Conservation (phyloP, 2,797 vertebrate genomes). For the Bucorvus abyssinicus region DNA sequence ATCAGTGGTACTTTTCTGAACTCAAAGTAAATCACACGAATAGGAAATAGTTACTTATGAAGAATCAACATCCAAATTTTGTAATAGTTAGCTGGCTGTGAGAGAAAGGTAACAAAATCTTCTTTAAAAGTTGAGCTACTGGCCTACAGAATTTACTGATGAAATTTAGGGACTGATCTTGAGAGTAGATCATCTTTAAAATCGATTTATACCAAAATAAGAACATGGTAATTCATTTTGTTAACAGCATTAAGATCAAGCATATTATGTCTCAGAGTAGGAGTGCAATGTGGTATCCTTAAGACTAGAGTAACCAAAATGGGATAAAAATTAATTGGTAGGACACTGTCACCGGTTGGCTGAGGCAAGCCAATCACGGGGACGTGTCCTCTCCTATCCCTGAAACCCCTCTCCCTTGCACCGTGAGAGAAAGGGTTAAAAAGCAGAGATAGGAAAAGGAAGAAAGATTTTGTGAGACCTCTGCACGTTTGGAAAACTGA, state of each 20-base stretch:
- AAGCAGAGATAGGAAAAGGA: no score
- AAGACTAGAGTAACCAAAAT: neutral
- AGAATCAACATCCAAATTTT: neutral
- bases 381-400: no score
- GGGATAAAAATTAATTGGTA: neutral
- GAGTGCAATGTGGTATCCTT: neutral
- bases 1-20: neutral
- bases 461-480: no score
- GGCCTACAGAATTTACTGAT: neutral
- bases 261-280: neutral
- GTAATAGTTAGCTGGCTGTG: neutral
- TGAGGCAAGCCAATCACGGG: no score
- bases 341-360: no score
- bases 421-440: no score
- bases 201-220: neutral
- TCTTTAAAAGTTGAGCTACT: neutral
- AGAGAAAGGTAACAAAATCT: neutral
- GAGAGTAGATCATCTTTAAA: neutral
- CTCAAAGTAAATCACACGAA: neutral
- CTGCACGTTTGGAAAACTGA: no score
- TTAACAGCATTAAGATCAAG: neutral
- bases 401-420: no score
- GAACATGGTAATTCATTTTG: neutral
- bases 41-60: neutral
- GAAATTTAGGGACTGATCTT: neutral